Base-by-base conservation (phyloP, 2,113 vertebrate species). In the Ciconia stormi region DNA sequence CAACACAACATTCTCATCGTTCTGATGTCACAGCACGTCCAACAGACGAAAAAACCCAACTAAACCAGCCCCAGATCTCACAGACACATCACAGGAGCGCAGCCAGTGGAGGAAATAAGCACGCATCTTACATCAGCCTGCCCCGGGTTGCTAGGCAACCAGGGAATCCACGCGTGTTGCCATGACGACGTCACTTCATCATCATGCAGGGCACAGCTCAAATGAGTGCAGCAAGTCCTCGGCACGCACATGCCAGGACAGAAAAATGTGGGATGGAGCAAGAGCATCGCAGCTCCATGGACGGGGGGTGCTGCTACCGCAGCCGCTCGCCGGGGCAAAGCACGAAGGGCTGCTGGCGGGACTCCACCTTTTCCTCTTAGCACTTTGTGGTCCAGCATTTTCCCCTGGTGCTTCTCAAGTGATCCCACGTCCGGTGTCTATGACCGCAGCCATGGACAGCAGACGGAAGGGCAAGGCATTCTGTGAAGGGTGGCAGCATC, bases 151-250 rank as follows among this genome's bases (percentile, higher is more conserved):
- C 99, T 97, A 98, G 46, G 98, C 97, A 95, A 99, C 98, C 95
- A 81, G 92, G 96, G 97, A 97, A 98, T 98, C 98, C 98, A 98
- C 98, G 97, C 92, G 80, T 92, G 99, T 99, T 99, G 98, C 99
- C 98, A 99, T 98, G 98, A 98, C 90, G 95, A 99, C 98, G 93
- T 97, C 97, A 96, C 98, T 98, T 98, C 98, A 98, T 98, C 98
- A 82, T 96, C 97, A 98, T 98, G 98, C 97, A 49, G 96, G 8
- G 84, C 95, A 96, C 96, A 70, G 90, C 47, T 58, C 56, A 22
- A 55, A 52, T 21, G 59, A 90, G 88, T 1, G 67, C 70, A 82
- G 92, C 52, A 52, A 44, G 89, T 20, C 71, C 11, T 52, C 26
- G 30, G 50, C 62, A 82, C 2, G 8, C 90, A 46, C 71, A 38